Percentiles rank a stretch among this genome's conserved stretches.
phyloP scores from a whole-genome alignment of 2,113 vertebrate species.

The Noturus placidus region DNA sequence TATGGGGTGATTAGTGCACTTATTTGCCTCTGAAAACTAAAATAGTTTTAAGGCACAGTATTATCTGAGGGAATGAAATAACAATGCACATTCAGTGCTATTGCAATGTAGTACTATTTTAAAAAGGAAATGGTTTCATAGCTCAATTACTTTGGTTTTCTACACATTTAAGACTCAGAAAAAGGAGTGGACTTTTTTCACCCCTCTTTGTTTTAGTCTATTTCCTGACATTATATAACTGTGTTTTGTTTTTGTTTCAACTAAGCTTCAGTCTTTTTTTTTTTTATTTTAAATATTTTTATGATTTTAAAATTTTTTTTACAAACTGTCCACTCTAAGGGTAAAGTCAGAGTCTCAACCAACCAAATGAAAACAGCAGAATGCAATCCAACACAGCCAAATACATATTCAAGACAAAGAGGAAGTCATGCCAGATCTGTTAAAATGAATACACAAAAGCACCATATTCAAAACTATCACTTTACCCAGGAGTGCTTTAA shows the following conservation, averaged over 20 bases:
- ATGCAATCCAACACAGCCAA: slow-evolving; percentile 21
- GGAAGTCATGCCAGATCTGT: slow-evolving; percentile 45
- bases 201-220: not conserved
- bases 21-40: not conserved
- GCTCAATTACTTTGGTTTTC: not conserved
- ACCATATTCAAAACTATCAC: slow-evolving; percentile 52
- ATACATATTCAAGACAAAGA: slow-evolving; percentile 21
- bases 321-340: not conserved
- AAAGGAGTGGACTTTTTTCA: not conserved
- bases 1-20: not conserved
- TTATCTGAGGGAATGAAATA: not conserved
- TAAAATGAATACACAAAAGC: slow-evolving; percentile 45
- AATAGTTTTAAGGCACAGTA: not conserved
- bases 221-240: not conserved
- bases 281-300: not conserved
- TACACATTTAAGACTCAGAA: slow-evolving; percentile 5
- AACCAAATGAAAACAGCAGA: slow-evolving; percentile 15
- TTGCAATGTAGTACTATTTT: not conserved
- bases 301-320: not conserved
- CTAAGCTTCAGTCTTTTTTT: not conserved
- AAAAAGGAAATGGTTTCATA: not conserved
- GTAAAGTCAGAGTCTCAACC: not conserved
- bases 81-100: not conserved
- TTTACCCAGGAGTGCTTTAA: slow-evolving; percentile 51
- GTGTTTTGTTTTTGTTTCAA: not conserved